phyloP scores from a whole-genome alignment of 2,113 vertebrate genomes.

The Callospermophilus lateralis region DNA sequence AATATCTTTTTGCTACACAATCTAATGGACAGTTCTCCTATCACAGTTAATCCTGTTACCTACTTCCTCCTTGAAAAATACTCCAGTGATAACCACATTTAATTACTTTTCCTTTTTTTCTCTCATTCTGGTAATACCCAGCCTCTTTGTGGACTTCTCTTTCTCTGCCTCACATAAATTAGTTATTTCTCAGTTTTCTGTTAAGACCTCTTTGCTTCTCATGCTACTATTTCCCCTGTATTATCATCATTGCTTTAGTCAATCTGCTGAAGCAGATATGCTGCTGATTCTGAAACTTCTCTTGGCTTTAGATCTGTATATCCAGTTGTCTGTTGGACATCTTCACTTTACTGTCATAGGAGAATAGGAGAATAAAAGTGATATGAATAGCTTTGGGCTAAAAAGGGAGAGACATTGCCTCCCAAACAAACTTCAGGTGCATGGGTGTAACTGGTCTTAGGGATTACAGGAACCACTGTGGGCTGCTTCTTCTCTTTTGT shows the following conservation, averaged over 20 bases:
- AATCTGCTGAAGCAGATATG: not conserved
- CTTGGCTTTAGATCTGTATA: not conserved
- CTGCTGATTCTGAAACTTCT: not conserved
- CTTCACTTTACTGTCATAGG: not conserved
- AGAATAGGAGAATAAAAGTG: not conserved
- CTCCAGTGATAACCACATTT: not conserved
- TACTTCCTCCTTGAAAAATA: not conserved
- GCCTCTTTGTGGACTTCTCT: not conserved
- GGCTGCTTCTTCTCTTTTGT: not conserved
- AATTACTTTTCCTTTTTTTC: not conserved
- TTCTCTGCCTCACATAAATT: not conserved
- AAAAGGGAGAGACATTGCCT: not conserved
- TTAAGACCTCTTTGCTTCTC: not conserved
- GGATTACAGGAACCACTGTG: not conserved
- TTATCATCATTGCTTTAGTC: not conserved
- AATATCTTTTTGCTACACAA: not conserved
- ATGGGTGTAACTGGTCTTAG: not conserved
- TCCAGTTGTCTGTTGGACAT: not conserved
- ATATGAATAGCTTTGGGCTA: not conserved
- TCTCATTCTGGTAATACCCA: not conserved
- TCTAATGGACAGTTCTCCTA: no score
- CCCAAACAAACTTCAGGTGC: not conserved
- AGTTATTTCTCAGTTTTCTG: not conserved
- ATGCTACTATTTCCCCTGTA: not conserved
- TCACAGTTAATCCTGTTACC: not conserved